Base-by-base conservation (phyloP, 2,797 vertebrate species). In the Spondyliosoma cantharus region DNA sequence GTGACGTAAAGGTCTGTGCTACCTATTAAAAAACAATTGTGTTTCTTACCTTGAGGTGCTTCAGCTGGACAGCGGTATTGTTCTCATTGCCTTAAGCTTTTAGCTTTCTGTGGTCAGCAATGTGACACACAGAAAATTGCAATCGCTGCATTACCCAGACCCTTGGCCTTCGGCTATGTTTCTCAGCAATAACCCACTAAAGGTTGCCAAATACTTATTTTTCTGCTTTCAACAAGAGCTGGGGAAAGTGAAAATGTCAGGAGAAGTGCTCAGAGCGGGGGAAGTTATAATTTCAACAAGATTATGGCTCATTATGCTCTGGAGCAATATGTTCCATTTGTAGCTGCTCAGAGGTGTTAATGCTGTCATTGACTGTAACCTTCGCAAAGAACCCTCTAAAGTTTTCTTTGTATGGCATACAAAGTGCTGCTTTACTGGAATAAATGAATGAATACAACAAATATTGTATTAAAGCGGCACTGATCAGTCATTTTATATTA, bases 71-170 rank as follows among this genome's bases (percentile, higher is more conserved):
- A 50, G 27, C 16, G 57, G 59, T 74, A 42, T 91, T 86, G 82
- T 82, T 89, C 50, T 74, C 62, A 65, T 87, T 78, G 71, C 85
- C 67, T 68, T 63, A 53, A 75, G 84, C 63, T 54, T 72, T 80
- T 71, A 86, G 77, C 75, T 79, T 78, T 87, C 68, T 87, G 20
- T 58, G 73, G 58, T 85, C 87, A 86, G 78, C 77, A 82, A 19
- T 86, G 78, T 90, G 83, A 86, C 83, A 76, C 42, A 78, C 53
- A 65, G 62, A 74, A 91, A 91, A 91, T 84, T 86, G 87, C 88
- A 80, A 32, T 73, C 63, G 68, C 76, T 80, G 87, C 84, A 72
- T 83, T 86, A 78, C 59, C 2, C 20, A 78, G 73, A 80, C 74
- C 71, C 50, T 59, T 76, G 68, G 74, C 88, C 85, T 81, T 71